Evolutionary conservation across 2,888 invertebrate species (phyloP), one percentile per base, ranked within the genome.

Genomic region (Metopia argyrocephala): DNA sequence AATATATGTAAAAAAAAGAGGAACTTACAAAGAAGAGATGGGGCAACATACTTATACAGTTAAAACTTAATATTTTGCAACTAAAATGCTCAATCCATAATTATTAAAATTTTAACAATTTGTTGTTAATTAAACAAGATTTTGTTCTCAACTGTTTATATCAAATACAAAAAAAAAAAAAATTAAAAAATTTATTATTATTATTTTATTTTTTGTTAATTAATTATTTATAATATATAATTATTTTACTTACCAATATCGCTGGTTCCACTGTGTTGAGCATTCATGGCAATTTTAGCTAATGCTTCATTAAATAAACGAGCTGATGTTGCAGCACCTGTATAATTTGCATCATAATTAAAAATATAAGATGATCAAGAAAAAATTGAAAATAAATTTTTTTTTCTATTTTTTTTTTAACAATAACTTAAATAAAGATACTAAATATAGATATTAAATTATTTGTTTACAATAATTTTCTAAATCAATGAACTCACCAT

Each of bases 321-420:
- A 38, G 96, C 96, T 48, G 97, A 96, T 83, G 96, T 95, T 76
- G 96, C 96, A 80, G 96, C 96, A 90, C 96, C 96, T 97, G 92
- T 57, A 91, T 38, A 38, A 7, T 70, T 82, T 78, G 69, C 70
- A 80, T 56, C 46, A 27, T 27, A 25, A 21, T 70, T 52, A n/a
- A n/a, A n/a, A n/a, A n/a, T n/a, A n/a, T n/a, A n/a, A n/a, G n/a
- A n/a, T n/a, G n/a, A n/a, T 85, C 80, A 85, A 76, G 28, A 57
- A 74, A 25, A 45, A 70, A 46, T 28, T 50, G 20, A 31, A 56
- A 62, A 18, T 23, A 4, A 57, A 66, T 50, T 68, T 78, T 69
- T 56, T 31, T 62, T 76, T 50, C 5, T 25, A 56, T 48, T 65
- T 20, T 69, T 74, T 79, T n/a, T n/a, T n/a, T n/a, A n/a, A n/a